Evolutionary conservation across 2,888 invertebrate genomes (phyloP), one percentile per base, ranked within the genome.

Genomic region (Trachelus troglodyta): DNA sequence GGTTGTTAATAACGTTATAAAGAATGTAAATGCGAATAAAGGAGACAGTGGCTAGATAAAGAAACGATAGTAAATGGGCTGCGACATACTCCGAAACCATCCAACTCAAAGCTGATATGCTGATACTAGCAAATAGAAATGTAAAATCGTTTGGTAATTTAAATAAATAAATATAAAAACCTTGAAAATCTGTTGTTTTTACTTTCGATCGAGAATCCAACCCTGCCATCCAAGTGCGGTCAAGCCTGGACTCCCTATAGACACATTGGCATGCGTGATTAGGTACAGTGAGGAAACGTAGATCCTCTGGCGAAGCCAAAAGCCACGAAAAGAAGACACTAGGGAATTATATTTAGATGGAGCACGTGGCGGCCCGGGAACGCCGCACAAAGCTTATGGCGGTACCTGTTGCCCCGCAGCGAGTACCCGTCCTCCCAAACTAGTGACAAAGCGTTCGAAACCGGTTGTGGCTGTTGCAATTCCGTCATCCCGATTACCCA

Each of bases 321-420:
- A 34, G 56, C 56, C 71, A 34, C 71, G 71, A 71, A 71, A 34
- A 71, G 31, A 71, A 31, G 31, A 34, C 71, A 34, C 71, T 31
- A 80, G 79, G 81, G 78, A 83, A 85, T 87, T 90, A 90, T 90
- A 90, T 90, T 90, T 90, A 90, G 87, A 87, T 78, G 80, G 87
- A 90, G 89, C 90, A 90, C 90, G 89, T 89, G 89, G 86, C 83
- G 68, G 85, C 87, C 88, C 88, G 89, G 90, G 87, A 87, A 81
- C 80, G 81, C 81, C 80, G 69, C 77, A 74, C 74, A 80, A 81
- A 80, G 77, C 75, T 81, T 77, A 77, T 75, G 78, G 76, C 69
- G 73, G 76, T 76, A 77, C 80, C 80, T 80, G 81, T 81, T 80
- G 81, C 80, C 80, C 40, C 74, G 34, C 71, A 3, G 3, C 12